A percentile compares a stretch with the other conserved stretches of the same genome.
Evolutionary conservation across 2,797 vertebrate genomes (phyloP).

Genomic region (Mastacembelus armatus): DNA sequence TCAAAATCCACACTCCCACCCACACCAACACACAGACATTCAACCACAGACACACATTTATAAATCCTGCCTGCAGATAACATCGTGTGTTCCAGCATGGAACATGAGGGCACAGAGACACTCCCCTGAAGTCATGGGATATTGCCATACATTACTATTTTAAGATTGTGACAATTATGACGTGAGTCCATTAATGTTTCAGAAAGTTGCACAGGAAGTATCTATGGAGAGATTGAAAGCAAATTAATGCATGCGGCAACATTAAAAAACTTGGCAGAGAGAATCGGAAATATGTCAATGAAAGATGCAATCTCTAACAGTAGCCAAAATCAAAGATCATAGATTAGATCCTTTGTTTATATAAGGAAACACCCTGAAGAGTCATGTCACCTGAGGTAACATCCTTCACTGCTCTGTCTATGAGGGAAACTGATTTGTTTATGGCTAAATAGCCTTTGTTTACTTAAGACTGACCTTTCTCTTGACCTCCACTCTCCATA

Average conservation of each 20-base stretch:
- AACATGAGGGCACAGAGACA: neutral
- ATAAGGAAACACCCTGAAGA: slow-evolving; percentile 24
- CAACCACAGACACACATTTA: slow-evolving; percentile 19
- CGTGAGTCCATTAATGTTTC: slow-evolving; percentile 19
- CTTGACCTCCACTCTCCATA: slow-evolving; percentile 51
- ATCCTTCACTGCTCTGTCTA: slow-evolving; percentile 36
- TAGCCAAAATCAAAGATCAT: neutral
- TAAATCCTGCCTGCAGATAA: slow-evolving; percentile 30
- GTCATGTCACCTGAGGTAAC: slow-evolving; percentile 52
- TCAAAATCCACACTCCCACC: neutral
- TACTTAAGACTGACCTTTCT: slow-evolving; percentile 68
- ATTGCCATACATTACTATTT: slow-evolving; percentile 38
- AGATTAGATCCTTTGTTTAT: slow-evolving; percentile 36
- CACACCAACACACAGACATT: neutral
- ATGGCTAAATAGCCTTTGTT: slow-evolving; percentile 74
- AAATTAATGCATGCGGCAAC: too few relatives aligned
- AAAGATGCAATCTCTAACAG: neutral
- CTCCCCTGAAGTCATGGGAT: slow-evolving; percentile 27
- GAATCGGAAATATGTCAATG: neutral
- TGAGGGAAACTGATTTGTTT: slow-evolving; percentile 65
- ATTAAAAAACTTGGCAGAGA: neutral
- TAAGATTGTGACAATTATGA: slow-evolving; percentile 22
- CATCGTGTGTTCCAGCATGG: slow-evolving; percentile 5
- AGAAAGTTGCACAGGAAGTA: slow-evolving; percentile 1
- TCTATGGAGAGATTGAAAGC: slow-evolving; percentile 17